phyloP scores from a whole-genome alignment of 2,113 vertebrate genomes.

The Tetrax tetrax region DNA sequence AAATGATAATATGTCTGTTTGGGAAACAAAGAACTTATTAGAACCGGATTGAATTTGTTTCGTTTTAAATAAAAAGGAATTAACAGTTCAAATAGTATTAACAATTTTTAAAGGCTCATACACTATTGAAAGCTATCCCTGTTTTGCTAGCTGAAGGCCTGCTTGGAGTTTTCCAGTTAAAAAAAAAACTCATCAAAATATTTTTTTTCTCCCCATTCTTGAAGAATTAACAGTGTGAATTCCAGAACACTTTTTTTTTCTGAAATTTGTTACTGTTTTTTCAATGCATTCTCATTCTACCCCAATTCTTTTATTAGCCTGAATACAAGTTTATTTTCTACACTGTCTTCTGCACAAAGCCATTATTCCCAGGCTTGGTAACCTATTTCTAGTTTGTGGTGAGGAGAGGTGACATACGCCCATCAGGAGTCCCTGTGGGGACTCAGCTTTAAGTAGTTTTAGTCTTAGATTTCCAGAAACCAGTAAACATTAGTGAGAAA shows the following conservation, averaged over 20 bases:
- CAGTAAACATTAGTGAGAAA: not conserved
- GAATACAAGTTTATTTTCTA: not conserved
- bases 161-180: not conserved
- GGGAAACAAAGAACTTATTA: not conserved
- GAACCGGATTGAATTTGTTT: not conserved
- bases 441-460: not conserved
- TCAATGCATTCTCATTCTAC: not conserved
- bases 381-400: not conserved
- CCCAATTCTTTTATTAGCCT: not conserved
- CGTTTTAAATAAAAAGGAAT: not conserved
- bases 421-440: no score
- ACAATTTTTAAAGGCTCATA: not conserved
- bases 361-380: not conserved
- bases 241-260: not conserved
- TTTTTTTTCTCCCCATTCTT: not conserved
- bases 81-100: not conserved
- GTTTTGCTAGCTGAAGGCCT: not conserved
- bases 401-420: not conserved
- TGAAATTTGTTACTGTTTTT: not conserved
- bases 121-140: not conserved
- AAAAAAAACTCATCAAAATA: not conserved
- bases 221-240: not conserved
- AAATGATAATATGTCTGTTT: not conserved
- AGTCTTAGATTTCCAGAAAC: not conserved
- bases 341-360: not conserved